Conservation (phyloP, 2,888 invertebrate species). For the Aricia artaxerxes region DNA sequence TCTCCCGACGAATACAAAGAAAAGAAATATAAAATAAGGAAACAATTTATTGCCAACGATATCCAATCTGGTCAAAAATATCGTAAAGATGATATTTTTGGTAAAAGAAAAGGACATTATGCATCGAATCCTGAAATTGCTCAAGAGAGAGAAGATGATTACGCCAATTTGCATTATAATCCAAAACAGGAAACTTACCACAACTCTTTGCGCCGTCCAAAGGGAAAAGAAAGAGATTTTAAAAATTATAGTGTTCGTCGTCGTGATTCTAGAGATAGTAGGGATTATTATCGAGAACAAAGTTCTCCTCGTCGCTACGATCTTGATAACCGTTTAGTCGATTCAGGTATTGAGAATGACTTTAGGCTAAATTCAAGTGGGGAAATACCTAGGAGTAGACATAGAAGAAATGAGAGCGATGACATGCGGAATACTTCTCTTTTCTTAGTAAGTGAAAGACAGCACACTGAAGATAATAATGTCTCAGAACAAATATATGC, state of each 20-base stretch:
- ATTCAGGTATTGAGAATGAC: constrained; percentile 91
- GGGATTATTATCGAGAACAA: constrained; percentile 69
- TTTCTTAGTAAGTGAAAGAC: constrained; percentile 86
- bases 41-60: constrained; percentile 72
- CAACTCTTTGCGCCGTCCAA: constrained; percentile 82
- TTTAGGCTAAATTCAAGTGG: constrained; percentile 86
- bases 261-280: constrained; percentile 75
- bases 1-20: constrained; percentile 82
- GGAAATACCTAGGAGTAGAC: constrained; percentile 66
- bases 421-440: constrained; percentile 85
- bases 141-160: constrained; percentile 73
- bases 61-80: constrained; percentile 71
- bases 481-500: constrained; percentile 73
- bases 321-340: constrained; percentile 83
- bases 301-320: constrained; percentile 71
- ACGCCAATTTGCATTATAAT: constrained; percentile 67
- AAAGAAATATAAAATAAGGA: constrained; percentile 73
- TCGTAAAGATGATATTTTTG: constrained; percentile 71
- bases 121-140: constrained; percentile 83
- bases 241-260: constrained; percentile 64
- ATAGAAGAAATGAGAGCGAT: constrained; percentile 80
- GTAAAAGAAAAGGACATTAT: constrained; percentile 76
- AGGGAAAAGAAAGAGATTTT: constrained; percentile 70
- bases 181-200: constrained; percentile 77
- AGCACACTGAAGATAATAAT: constrained; percentile 85